Percentiles rank a stretch among this genome's conserved stretches.
Conservation (phyloP, 2,888 invertebrate species). For the Trissonchulus sp. region DNA sequence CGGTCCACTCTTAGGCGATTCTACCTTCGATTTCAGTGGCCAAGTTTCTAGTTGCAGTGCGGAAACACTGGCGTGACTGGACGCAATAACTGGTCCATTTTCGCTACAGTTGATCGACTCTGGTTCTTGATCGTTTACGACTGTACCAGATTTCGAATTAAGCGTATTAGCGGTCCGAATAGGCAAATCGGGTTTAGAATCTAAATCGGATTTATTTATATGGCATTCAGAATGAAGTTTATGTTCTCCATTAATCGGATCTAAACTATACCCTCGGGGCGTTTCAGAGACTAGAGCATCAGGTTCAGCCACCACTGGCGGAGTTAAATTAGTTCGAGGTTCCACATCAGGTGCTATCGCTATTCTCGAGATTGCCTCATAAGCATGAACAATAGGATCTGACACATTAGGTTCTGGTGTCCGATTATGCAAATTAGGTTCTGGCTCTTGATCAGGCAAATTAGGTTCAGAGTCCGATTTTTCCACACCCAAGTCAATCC, state of each 20-base stretch:
- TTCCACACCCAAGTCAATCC: too few species aligned
- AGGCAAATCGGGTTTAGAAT: not conserved
- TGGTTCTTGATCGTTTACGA: not conserved
- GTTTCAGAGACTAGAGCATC: too few species aligned
- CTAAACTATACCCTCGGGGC: too few species aligned
- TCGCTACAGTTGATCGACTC: not conserved
- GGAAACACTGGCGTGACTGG: not conserved
- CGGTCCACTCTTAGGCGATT: not conserved
- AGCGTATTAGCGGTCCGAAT: not conserved
- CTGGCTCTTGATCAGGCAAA: not conserved
- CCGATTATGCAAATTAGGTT: not conserved
- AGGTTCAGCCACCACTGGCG: not conserved
- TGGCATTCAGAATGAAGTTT: not conserved
- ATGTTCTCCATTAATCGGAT: not conserved
- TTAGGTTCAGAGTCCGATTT: not conserved
- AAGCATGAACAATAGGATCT: not conserved
- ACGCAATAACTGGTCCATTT: too few species aligned
- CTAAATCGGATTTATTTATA: not conserved
- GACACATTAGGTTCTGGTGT: not conserved
- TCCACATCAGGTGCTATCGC: too few species aligned
- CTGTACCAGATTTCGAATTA: not conserved
- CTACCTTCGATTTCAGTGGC: not conserved
- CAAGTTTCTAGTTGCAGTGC: not conserved
- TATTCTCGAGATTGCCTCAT: not conserved
- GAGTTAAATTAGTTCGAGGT: too few species aligned